phyloP scores from a whole-genome alignment of 2,888 invertebrate genomes.

The Bursaphelenchus okinawaensis region DNA sequence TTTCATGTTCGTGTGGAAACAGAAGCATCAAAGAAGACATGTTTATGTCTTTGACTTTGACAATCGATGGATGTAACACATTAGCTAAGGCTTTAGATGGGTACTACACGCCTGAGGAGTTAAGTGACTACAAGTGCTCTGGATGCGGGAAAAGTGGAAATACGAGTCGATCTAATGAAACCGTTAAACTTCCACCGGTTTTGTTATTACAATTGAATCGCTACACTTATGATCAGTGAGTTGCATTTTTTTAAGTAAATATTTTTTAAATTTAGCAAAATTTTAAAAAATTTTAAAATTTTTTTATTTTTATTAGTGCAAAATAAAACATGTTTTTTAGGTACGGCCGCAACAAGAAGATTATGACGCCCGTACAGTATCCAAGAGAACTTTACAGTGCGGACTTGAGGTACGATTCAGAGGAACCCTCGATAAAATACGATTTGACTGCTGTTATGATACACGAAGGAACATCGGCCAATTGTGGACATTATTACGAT shows the following conservation, averaged over 20 bases:
- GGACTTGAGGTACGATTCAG: conserved; percentile 9
- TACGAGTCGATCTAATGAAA: conserved; percentile 24
- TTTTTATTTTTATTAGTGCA: neutral
- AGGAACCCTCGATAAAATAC: conserved; percentile 57
- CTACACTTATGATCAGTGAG: conserved; percentile 36
- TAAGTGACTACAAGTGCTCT: conserved; percentile 41
- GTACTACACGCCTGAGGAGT: conserved; percentile 40
- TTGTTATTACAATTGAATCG: conserved; percentile 49
- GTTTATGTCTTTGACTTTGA: conserved; percentile 35
- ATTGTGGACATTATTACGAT: conserved; percentile 69
- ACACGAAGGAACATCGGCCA: conserved; percentile 67
- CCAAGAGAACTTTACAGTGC: conserved; percentile 27
- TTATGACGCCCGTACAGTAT: conserved; percentile 44
- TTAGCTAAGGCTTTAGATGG: conserved; percentile 36
- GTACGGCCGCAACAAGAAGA: conserved; percentile 42
- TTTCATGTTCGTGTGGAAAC: conserved; percentile 38
- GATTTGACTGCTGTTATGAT: conserved; percentile 67
- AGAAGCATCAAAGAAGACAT: conserved; percentile 14
- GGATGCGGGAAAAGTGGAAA: conserved; percentile 33
- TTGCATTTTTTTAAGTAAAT: conserved; percentile 9
- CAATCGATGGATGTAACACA: conserved; percentile 41
- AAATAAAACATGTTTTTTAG: conserved; percentile 22
- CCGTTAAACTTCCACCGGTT: conserved; percentile 40
- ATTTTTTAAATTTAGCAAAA: conserved; percentile 7
- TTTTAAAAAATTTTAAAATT: neutral